Evolutionary conservation across 1,140 invertebrate species (phyloP).

Genomic region (Caligus rogercresseyi): DNA sequence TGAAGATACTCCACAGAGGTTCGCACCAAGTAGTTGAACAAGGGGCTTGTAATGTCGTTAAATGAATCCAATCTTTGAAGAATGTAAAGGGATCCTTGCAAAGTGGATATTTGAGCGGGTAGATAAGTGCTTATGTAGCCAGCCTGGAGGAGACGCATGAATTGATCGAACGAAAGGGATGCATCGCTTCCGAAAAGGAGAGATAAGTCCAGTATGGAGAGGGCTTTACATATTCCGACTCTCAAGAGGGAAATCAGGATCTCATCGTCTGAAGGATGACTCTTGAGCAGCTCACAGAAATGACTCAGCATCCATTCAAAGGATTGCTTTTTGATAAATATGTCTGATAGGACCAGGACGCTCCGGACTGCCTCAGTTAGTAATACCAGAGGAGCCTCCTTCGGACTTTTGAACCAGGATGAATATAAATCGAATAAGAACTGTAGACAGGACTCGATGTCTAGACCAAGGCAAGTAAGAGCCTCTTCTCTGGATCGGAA

Average conservation of each 20-base stretch:
- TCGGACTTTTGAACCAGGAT: constrained; percentile 44
- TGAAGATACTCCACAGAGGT: constrained; percentile 48
- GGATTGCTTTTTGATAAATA: constrained; percentile 48
- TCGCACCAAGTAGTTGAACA: constrained; percentile 40
- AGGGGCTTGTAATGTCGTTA: constrained; percentile 29
- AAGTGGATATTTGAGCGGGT: constrained; percentile 43
- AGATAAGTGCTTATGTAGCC: constrained; percentile 45
- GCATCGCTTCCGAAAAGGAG: background rate
- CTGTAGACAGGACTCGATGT: constrained; percentile 66
- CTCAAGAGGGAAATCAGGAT: constrained; percentile 48
- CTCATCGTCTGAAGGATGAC: constrained; percentile 46
- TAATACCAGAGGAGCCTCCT: constrained; percentile 37
- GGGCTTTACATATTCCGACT: constrained; percentile 47
- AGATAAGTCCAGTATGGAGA: constrained; percentile 40
- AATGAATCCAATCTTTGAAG: constrained; percentile 35
- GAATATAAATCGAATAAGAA: constrained; percentile 59
- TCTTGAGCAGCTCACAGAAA: constrained; percentile 42
- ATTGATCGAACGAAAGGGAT: constrained; percentile 31
- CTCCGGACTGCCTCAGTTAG: constrained; percentile 48
- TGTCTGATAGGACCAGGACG: constrained; percentile 45
- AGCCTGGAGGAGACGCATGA: constrained; percentile 42
- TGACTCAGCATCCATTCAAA: constrained; percentile 52
- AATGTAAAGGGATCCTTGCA: constrained; percentile 57
- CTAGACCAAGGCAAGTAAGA: constrained; percentile 37
- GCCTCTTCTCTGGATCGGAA: constrained; percentile 24